Percentiles rank a stretch among this genome's conserved stretches.
These are phyloP conservation scores for Sylvilagus bachmani DNA, from an alignment of 2,113 vertebrate genomes.

Conservation along the genomic window DNA sequence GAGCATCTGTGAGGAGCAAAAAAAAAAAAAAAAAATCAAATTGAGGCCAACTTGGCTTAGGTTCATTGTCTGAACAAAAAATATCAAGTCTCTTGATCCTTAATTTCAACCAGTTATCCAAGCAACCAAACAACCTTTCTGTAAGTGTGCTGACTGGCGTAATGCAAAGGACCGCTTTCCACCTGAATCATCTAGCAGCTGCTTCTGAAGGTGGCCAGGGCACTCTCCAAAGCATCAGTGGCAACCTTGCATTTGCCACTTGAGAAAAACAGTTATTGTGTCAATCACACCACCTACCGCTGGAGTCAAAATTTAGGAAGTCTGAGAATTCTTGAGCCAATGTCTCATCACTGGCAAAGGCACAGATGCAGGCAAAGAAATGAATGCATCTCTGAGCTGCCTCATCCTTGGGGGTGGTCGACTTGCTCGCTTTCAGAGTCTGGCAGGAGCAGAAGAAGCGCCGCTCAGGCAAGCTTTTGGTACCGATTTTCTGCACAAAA, in stretches of 20 bases:
- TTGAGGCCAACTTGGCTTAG: slow-evolving; percentile 22
- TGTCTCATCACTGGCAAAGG: slow-evolving; percentile 94
- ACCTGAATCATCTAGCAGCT: slow-evolving; percentile 57
- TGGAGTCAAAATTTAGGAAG: slow-evolving; percentile 89
- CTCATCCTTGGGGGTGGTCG: slow-evolving; percentile 62
- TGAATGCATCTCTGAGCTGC: slow-evolving; percentile 90
- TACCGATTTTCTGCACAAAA: slow-evolving; percentile 84
- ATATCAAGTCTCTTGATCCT: not conserved
- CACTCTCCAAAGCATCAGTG: slow-evolving; percentile 48
- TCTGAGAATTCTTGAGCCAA: slow-evolving; percentile 93
- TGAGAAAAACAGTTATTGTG: slow-evolving; percentile 20
- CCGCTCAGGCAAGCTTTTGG: slow-evolving; percentile 78
- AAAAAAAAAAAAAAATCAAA: not conserved
- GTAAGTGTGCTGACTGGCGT: slow-evolving; percentile 38
- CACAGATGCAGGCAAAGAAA: slow-evolving; percentile 95
- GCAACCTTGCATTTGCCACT: slow-evolving; percentile 44
- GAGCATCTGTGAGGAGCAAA: not conserved
- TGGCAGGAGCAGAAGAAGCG: slow-evolving; percentile 90
- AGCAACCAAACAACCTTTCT: slow-evolving; percentile 53
- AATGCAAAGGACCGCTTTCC: slow-evolving; percentile 51
- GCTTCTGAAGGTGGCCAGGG: slow-evolving; percentile 50
- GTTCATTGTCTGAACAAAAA: slow-evolving; percentile 48
- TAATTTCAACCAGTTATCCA: slow-evolving; percentile 49
- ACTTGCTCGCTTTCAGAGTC: slow-evolving; percentile 78
- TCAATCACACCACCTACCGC: slow-evolving; percentile 84